Evolutionary conservation across 1,140 invertebrate species (phyloP), one percentile per base, ranked within the genome.

Genomic region (Dendrolimus kikuchii): DNA sequence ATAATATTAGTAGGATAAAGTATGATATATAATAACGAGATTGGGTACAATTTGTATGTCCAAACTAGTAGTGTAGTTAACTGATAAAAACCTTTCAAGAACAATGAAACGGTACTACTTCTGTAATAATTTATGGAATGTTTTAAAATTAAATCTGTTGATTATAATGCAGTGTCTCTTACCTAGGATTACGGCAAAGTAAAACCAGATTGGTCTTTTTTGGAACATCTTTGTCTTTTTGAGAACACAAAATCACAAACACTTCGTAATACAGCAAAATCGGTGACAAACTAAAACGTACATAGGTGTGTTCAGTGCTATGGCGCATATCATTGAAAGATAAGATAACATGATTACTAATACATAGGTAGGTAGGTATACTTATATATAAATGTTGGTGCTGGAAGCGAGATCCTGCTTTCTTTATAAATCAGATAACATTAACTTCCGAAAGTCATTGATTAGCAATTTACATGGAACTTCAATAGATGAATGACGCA

Each of bases 131-230:
- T 1, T 23, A 23, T 23, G 1, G 23, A 23, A 23, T 1, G 23
- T 23, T 23, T 23, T 23, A 23, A 23, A 23, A 23, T 23, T 23
- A 23, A 23, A 23, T 23, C 23, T 23, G 23, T 23, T 23, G 23
- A 53, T 46, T 10, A 7, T 49, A 50, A n/a, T 40, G 3, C 10
- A 9, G 36, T 10, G 45, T 77, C 80, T 77, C 80, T 76, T 70
- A 87, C 86, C 77, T 62, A 80, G 78, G 73, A 85, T 67, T 50
- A 77, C 80, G 48, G 84, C 77, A 40, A 88, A 64, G 60, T 88
- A 87, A 63, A 86, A 86, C 64, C 77, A 70, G 41, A 88, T 37
- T 8, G 80, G 64, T 62, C 60, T 78, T 46, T 58, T 79, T 61
- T 72, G 67, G 50, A 68, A 69, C 84, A 88, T 87, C 70, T 75